Evolutionary conservation across 1,140 invertebrate genomes (phyloP).

Genomic region (Drosophila kepulauana): DNA sequence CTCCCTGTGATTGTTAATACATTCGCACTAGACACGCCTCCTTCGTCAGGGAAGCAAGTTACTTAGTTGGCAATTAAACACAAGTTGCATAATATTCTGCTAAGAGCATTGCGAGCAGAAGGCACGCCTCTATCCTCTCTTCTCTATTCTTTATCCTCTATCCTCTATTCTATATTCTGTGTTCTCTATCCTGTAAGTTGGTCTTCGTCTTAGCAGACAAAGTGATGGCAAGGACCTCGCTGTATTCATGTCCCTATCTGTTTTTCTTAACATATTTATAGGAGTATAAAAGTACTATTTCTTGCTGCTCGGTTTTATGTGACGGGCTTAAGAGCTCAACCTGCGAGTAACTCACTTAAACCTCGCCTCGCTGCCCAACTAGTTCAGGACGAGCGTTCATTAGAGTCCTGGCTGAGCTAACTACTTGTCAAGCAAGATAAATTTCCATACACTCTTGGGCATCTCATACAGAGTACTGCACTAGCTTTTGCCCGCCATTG

Average conservation of each 20-base stretch:
- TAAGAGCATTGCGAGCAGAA: neutral
- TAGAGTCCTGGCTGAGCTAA: slow-evolving; percentile 19
- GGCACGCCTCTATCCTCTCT: neutral
- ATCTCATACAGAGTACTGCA: neutral
- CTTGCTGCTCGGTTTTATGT: slow-evolving; percentile 5
- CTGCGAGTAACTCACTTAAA: slow-evolving; percentile 27
- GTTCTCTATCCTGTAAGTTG: too few relatives aligned
- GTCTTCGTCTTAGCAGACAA: neutral
- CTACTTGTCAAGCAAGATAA: neutral
- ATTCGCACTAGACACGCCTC: neutral
- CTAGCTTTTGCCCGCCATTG: too few relatives aligned
- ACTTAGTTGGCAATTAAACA: slow-evolving; percentile 2
- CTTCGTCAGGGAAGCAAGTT: neutral
- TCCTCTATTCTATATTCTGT: too few relatives aligned
- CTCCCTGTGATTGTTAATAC: too few relatives aligned
- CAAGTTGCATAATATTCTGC: neutral
- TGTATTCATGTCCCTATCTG: neutral
- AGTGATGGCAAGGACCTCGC: slow-evolving; percentile 5
- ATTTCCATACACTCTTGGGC: neutral
- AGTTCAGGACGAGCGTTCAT: slow-evolving; percentile 66
- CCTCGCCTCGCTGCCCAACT: slow-evolving; percentile 57
- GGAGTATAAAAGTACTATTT: neutral
- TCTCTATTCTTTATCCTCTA: too few relatives aligned
- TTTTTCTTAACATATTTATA: neutral
- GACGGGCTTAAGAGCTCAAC: slow-evolving; percentile 16